Evolutionary conservation across 2,797 vertebrate genomes (phyloP), one percentile per base, ranked within the genome.

Genomic region (Pseudotriccus pelzelni): DNA sequence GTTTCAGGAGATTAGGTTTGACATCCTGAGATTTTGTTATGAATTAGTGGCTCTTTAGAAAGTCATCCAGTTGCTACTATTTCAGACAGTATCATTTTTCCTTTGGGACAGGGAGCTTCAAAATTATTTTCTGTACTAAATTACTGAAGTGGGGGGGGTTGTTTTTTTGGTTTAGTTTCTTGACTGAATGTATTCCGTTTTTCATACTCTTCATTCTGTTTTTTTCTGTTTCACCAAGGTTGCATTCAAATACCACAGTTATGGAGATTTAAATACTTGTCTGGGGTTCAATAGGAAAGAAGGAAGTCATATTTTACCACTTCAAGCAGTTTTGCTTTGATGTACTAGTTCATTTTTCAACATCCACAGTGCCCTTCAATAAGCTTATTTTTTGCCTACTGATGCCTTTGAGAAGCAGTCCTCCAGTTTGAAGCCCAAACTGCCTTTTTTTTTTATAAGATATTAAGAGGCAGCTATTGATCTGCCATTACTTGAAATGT

Each of bases 401-500:
- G 96, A 90, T 94, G 95, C 91, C 94, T 89, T 92, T 96, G 89
- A 95, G 85, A 94, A 63, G 62, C 91, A 95, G 43, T 95, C 60
- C 36, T 96, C 92, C 60, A 92, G 46, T 92, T 85, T 97, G 87
- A 97, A 96, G 72, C 55, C 75, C 76, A 78, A 95, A 84, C 77
- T 93, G 30, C 53, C 60, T 86, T 73, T 90, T 93, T 39, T 39
- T 84, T 68, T 84, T 43, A 20, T 84, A 90, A 93, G 69, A 39
- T 92, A 63, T 90, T 93, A 94, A 77, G 50, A 93, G 37, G 78
- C 80, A 94, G 75, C 83, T 97, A 87, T 97, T 97, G 95, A 97
- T 97, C 85, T 93, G 79, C 94, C 78, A 89, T 89, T 97, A 58
- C 89, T 97, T 93, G 91, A 91, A 91, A 96, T 59, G 84, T 91